Evolutionary conservation across 2,888 invertebrate species (phyloP).

Genomic region (Hirtodrosophila trivittata): DNA sequence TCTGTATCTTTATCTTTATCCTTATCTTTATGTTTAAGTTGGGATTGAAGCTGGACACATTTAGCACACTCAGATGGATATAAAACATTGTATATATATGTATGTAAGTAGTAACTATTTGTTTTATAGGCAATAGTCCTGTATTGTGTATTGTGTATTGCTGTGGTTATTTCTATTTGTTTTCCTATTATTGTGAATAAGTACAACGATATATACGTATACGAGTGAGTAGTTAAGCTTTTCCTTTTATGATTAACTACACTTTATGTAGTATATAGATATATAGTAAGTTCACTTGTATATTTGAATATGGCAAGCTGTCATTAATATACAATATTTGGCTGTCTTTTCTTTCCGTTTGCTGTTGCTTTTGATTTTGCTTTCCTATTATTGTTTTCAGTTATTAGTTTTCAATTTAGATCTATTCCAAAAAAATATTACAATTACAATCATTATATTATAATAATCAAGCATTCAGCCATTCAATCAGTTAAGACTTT

Average conservation of each 20-base stretch:
- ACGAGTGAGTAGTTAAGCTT: too few species aligned
- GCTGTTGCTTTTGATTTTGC: neutral
- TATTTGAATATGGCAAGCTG: too few species aligned
- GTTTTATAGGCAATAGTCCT: too few species aligned
- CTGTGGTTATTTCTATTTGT: neutral
- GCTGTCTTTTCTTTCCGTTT: neutral
- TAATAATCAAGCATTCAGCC: conserved; percentile 33
- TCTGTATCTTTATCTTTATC: neutral
- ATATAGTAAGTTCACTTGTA: conserved; percentile 23
- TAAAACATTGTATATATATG: conserved; percentile 2
- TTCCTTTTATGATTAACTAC: too few species aligned
- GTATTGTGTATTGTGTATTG: conserved; percentile 1
- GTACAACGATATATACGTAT: too few species aligned
- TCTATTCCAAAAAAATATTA: conserved; percentile 8
- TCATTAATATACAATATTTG: conserved; percentile 11
- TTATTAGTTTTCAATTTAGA: neutral
- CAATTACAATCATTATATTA: conserved; percentile 6
- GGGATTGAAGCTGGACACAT: too few species aligned
- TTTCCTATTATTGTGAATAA: neutral
- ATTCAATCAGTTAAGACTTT: conserved; percentile 39
- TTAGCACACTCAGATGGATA: neutral
- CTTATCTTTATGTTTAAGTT: too few species aligned
- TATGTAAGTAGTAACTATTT: neutral
- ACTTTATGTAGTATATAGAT: conserved; percentile 20
- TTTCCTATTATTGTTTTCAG: neutral